phyloP scores from a whole-genome alignment of 2,113 vertebrate genomes.

The Vidua macroura region DNA sequence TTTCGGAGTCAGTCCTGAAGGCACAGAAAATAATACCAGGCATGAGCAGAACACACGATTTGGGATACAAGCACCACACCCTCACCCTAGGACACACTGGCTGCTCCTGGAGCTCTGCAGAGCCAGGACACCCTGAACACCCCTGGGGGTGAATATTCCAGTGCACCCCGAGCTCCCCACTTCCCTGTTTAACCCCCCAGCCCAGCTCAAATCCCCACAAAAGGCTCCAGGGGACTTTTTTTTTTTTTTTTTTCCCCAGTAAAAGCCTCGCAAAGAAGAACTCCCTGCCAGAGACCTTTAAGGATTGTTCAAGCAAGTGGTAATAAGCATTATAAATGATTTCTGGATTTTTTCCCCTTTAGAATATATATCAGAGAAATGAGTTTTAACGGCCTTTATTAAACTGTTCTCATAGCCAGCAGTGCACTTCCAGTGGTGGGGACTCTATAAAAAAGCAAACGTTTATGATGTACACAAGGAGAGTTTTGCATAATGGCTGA shows the following conservation, averaged over 20 bases:
- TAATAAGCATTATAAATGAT: background rate
- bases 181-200: background rate
- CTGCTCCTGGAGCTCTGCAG: background rate
- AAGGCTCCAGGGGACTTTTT: background rate
- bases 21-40: no score
- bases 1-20: no score
- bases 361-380: background rate
- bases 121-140: background rate
- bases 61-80: no score
- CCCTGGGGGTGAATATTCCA: background rate
- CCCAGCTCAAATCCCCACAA: background rate
- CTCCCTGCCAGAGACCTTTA: background rate
- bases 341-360: background rate
- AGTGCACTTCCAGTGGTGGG: background rate
- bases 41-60: no score
- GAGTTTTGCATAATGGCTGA: background rate
- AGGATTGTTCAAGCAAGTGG: background rate
- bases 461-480: background rate
- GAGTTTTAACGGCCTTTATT: constrained; percentile 1
- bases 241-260: background rate
- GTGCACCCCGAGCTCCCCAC: background rate
- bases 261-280: background rate
- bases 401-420: background rate
- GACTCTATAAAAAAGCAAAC: background rate
- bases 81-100: background rate